These are phyloP conservation scores for Pissodes strobi DNA, from an alignment of 1,140 invertebrate species.

Conservation along the genomic window DNA sequence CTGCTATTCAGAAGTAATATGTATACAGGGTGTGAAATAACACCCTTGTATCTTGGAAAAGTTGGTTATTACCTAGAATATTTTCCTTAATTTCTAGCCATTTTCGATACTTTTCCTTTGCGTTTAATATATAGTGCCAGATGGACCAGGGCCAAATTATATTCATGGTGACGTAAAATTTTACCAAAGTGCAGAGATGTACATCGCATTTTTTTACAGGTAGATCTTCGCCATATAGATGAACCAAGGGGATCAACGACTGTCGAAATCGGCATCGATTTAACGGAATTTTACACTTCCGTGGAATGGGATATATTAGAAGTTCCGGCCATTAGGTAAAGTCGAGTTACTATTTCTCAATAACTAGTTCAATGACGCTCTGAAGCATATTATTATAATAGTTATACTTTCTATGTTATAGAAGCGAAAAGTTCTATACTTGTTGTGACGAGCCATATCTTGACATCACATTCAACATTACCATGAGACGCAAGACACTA, in stretches of 20 bases:
- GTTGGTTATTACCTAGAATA: no score
- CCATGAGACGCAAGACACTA: conserved; percentile 93
- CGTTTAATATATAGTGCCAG: no score
- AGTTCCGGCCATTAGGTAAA: conserved; percentile 87
- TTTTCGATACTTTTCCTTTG: no score
- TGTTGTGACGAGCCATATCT: conserved; percentile 96
- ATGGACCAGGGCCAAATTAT: no score
- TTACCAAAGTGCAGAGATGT: no score
- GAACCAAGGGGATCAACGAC: conserved; percentile 80
- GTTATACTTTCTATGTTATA: conserved; percentile 54
- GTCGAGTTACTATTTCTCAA: background rate
- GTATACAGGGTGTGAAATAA: no score
- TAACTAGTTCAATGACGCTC: background rate
- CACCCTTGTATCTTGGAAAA: no score
- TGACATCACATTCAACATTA: conserved; percentile 99
- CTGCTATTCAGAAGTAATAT: no score
- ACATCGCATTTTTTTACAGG: no score
- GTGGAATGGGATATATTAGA: conserved; percentile 98
- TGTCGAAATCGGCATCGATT: conserved; percentile 87
- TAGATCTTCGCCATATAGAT: conserved; percentile 86
- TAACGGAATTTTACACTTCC: conserved; percentile 93
- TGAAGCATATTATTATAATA: conserved; percentile 3
- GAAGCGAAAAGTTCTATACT: conserved; percentile 94
- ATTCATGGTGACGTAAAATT: no score
- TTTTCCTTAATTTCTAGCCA: no score